Base-by-base conservation (phyloP, 2,888 invertebrate genomes). In the Troides aeacus region DNA sequence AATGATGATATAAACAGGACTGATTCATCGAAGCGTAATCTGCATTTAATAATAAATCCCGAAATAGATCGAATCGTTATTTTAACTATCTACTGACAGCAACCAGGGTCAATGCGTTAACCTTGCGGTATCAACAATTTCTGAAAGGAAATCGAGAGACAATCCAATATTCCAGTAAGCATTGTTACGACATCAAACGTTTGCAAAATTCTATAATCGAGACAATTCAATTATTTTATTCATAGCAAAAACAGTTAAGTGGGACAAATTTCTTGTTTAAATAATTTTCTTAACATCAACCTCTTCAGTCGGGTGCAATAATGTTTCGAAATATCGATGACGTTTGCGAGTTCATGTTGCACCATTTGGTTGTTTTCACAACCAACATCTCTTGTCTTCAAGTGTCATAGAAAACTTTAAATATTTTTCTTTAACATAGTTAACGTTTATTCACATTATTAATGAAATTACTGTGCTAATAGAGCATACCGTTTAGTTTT, bases 141-240 rank as follows among this genome's bases (percentile, higher is more conserved):
- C 73, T 74, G 69, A 74, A 75, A 74, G 74, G 75, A 75, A 75
- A 75, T 72, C 71, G 70, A 67, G 57, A 56, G 65, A 68, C 67
- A 65, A 72, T 65, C 36, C 65, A 62, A 69, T 66, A 66, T 66
- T 56, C 61, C 66, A 73, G 74, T 73, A 72, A 74, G 71, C 75
- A 75, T 74, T 74, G 70, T 72, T 68, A 62, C 46, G 42, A 70
- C 50, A 70, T 50, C 21, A 24, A 46, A 62, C 18, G 62, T 63
- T 70, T 70, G 62, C 67, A 64, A 70, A 70, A 70, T 60, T 67
- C 60, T 64, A 50, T 64, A 67, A 70, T 57, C 56, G 46, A 56
- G 5, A 53, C 56, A 17, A 64, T 64, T 66, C 63, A 56, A 60
- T 70, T 66, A 64, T 66, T 63, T 65, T 59, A 23, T 69, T 46